Base-by-base conservation (phyloP, 2,113 vertebrate genomes). In the Pteruthius melanotis region DNA sequence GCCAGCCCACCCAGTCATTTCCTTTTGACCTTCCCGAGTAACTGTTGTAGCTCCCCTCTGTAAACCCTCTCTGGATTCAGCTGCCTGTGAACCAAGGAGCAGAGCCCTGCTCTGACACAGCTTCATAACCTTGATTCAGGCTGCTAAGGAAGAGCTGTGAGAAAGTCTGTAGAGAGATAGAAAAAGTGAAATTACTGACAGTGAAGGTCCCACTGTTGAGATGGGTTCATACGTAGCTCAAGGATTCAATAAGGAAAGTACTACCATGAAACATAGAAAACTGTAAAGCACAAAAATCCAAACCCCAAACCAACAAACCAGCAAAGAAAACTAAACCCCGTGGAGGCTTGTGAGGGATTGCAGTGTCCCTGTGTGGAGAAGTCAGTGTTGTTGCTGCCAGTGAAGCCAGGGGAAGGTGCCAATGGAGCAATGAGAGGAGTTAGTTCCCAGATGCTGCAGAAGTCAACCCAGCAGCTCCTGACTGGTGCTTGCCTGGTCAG, bases 21-120 rank as follows among this genome's bases (percentile, higher is more conserved):
- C 50, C n/a, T 86, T 89, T 57, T 57, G 71, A 88, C 71, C 50
- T 88, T 88, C 71, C 66, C 66, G 57, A 94, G 45, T 30, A 71
- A 69, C 40, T 83, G 15, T 26, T 63, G 50, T 63, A 83, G 53
- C 21, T 5, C 12, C 11, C 33, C 30, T 39, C 37, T 83, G 35
- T 35, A 88, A 85, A 69, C 2, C 8, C n/a, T 45, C 78, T 75
- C 42, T 0, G 7, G n/a, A 26, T 37, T 74, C 66, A 83, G 45
- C 66, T 85, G 90, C 64, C 30, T 87, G 39, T 13, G 39, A 63
- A 47, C 20, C 31, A 56, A 76, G 53, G 19, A 83, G 65, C 44
- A 82, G 72, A 82, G 61, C 13, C 44, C 66, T 61, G 31, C 42
- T 90, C 66, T 70, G 79, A 24, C 54, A 65, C 54, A 92, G 54